These are phyloP conservation scores for Drosophila setosimentum DNA, from an alignment of 2,888 invertebrate genomes.

Conservation along the genomic window DNA sequence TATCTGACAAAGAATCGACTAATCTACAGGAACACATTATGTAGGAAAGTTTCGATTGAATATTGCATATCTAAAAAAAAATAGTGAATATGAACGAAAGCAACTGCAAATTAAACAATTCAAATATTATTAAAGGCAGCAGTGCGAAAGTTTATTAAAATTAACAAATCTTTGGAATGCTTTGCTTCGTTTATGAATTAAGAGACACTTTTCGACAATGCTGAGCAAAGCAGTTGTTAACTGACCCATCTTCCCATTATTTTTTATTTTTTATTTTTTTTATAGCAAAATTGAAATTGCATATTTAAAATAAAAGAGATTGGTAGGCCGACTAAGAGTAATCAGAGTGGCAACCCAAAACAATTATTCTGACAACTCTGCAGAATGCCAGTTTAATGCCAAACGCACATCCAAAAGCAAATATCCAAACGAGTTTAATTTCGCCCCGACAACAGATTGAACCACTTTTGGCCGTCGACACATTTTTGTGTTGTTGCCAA, in stretches of 20 bases:
- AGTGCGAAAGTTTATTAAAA: neutral
- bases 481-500: slow-evolving; percentile 22
- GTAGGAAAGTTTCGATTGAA: neutral
- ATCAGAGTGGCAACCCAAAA: slow-evolving; percentile 19
- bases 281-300: slow-evolving; percentile 6
- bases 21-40: neutral
- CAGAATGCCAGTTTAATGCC: slow-evolving; percentile 18
- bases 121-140: neutral
- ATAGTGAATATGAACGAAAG: neutral
- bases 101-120: neutral
- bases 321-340: slow-evolving; percentile 3
- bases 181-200: slow-evolving; percentile 18
- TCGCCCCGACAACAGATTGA: slow-evolving; percentile 50
- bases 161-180: neutral
- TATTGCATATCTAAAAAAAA: neutral
- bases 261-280: slow-evolving; percentile 10
- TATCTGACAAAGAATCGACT: neutral
- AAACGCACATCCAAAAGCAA: slow-evolving; percentile 38
- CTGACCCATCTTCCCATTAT: slow-evolving; percentile 1
- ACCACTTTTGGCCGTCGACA: slow-evolving; percentile 28
- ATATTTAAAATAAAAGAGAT: slow-evolving; percentile 3
- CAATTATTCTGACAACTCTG: slow-evolving; percentile 29
- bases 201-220: slow-evolving; percentile 8
- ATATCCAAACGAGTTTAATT: slow-evolving; percentile 33
- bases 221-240: neutral